Conservation (phyloP, 2,113 vertebrate species). For the Melanerpes aurifrons region DNA sequence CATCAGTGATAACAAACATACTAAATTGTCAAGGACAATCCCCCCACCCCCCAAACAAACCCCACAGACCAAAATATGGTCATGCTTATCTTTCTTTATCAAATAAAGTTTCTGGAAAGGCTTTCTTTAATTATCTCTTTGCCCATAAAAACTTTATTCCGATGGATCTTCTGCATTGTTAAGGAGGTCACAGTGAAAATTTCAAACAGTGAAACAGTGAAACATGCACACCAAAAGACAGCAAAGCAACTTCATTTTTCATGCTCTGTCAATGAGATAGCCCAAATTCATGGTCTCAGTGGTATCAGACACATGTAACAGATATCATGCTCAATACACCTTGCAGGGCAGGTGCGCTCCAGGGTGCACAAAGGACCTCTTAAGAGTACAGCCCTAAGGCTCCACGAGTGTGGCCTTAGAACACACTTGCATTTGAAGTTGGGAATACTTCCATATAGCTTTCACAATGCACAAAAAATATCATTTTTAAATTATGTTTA, state of each 20-base stretch:
- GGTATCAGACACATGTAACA: background rate
- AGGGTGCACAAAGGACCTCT: background rate
- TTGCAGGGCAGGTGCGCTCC: background rate
- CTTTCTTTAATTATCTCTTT: background rate
- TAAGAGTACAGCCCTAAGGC: background rate
- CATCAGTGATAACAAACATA: background rate
- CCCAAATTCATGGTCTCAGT: background rate
- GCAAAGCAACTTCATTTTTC: too few relatives aligned
- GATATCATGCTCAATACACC: background rate
- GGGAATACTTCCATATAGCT: background rate
- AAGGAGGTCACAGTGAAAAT: background rate
- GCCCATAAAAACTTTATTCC: background rate
- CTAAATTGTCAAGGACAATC: background rate
- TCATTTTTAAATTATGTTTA: background rate
- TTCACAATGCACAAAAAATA: background rate
- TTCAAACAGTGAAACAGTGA: background rate
- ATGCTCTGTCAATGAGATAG: background rate
- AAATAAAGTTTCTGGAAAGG: background rate
- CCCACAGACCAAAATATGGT: background rate
- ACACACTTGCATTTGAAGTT: background rate
- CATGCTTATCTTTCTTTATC: background rate
- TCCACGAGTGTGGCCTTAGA: background rate
- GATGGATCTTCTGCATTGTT: background rate
- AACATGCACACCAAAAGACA: too few relatives aligned
- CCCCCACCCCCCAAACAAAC: background rate